These are phyloP conservation scores for Nasonia oneida DNA, from an alignment of 2,888 invertebrate species.

Conservation along the genomic window DNA sequence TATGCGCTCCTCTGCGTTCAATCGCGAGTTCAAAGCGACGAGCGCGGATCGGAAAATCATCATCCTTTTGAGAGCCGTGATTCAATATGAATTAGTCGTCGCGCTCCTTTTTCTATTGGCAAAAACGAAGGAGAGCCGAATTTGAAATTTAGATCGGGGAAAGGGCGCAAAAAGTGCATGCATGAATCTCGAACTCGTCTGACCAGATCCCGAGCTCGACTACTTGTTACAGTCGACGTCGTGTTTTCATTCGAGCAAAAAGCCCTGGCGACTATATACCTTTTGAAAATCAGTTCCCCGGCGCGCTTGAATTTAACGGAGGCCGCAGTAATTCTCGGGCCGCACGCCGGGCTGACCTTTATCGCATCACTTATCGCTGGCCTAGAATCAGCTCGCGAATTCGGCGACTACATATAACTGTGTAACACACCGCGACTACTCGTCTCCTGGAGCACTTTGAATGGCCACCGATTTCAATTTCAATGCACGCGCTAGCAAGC, in stretches of 20 bases:
- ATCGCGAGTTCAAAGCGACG: not conserved
- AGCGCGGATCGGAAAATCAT: no score
- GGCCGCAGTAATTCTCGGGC: not conserved
- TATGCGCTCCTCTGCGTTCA: not conserved
- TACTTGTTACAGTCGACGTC: not conserved
- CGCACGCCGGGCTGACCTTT: not conserved
- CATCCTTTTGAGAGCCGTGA: not conserved
- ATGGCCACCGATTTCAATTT: conserved; percentile 38
- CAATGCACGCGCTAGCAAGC: not conserved
- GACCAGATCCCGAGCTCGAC: no score
- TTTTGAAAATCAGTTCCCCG: not conserved
- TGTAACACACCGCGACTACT: not conserved
- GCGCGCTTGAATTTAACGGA: not conserved
- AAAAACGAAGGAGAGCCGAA: not conserved
- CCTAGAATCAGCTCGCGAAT: not conserved
- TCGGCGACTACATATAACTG: not conserved
- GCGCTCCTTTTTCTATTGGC: no score
- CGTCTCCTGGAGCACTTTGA: not conserved
- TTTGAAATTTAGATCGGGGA: not conserved
- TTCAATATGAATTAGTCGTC: not conserved
- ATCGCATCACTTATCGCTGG: not conserved
- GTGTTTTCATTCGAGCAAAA: not conserved
- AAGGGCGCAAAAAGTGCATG: not conserved
- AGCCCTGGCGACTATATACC: not conserved
- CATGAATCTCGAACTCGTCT: not conserved